Base-by-base conservation (phyloP, 2,797 vertebrate genomes). In the Sternotherus odoratus region DNA sequence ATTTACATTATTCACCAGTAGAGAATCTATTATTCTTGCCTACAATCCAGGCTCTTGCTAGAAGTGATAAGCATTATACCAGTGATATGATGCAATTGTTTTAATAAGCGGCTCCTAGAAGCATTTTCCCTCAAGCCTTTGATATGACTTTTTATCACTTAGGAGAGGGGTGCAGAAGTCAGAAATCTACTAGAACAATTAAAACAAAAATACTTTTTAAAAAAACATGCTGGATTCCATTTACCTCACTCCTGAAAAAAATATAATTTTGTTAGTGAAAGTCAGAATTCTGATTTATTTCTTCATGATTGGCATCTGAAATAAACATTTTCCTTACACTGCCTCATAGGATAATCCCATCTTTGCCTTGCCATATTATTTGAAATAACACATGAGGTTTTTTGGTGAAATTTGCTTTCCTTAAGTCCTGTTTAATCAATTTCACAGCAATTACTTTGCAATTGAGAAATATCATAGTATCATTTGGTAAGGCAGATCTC, bases 321-420 rank as follows among this genome's bases (percentile, higher is more conserved):
- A 39, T 43, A 94, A 89, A 26, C 30, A 77, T 23, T 75, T 56
- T 75, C 12, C 13, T 81, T 83, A 46, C 28, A 2, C 39, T 87
- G 16, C 28, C 53, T 81, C 51, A 43, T 23, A 11, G 72, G 26
- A 79, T 36, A 82, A 87, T 50, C 10, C 23, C 56, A n/a, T 26
- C 26, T 92, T 92, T 85, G 81, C n/a, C 43, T 88, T 84, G 7
- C n/a, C 82, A 79, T 49, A 12, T 89, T 92, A 66, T 1, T 1
- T 88, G 91, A 83, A 92, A 72, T 46, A 93, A 79, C 13, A 50
- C 21, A 49, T 49, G 79, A 69, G 83, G 39, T 54, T 39, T 88
- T 95, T 92, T 74, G 46, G 1, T 82, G 85, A 36, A 92, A 63
- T 92, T 43, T 93, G 83, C 6, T 78, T 90, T 86, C 49, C 7